Evolutionary conservation across 2,888 invertebrate species (phyloP), one percentile per base, ranked within the genome.

Genomic region (Acanthosoma haemorrhoidale): DNA sequence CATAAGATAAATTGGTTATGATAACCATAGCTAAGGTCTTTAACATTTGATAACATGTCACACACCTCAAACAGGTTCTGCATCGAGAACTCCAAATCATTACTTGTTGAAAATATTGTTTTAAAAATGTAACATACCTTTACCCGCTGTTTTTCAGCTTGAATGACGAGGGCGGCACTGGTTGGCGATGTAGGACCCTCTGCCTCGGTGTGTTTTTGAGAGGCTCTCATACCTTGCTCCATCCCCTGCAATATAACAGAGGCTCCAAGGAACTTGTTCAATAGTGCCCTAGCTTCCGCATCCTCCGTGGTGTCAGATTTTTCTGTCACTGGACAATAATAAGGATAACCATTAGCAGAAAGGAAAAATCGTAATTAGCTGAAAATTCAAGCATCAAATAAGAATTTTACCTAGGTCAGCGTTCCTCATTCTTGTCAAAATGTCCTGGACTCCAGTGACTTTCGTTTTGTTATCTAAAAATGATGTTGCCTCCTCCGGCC

Each of bases 251-350:
- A 87, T 71, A 91, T 86, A 76, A 91, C 90, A 76, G 89, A 88
- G 73, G 91, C 89, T 70, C 91, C 91, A 66, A 92, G 83, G 82
- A 91, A 91, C 83, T 91, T 91, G 82, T 92, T 92, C 66, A 91
- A 84, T 76, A 91, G 83, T 72, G 88, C 87, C 69, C 89, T 85
- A 39, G 90, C 90, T 80, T 89, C 88, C 39, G 83, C 80, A 79
- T 90, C 90, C 78, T 88, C 89, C 32, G 80, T 78, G 2, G 83
- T 84, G 78, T 90, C 90, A 8, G 87, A 88, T 73, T 84, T 85
- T 76, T 85, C 84, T 72, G 84, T 81, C 77, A 87, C 88, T 87
- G 78, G 18, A 63, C 43, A 34, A 38, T n/a, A 43, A 58, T 58
- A 6, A 32, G 9, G 5, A 9, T 32, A 18, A 18, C 13, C n/a